These are phyloP conservation scores for Tenualosa thibaudeaui DNA, from an alignment of 2,797 vertebrate species.

Conservation along the genomic window DNA sequence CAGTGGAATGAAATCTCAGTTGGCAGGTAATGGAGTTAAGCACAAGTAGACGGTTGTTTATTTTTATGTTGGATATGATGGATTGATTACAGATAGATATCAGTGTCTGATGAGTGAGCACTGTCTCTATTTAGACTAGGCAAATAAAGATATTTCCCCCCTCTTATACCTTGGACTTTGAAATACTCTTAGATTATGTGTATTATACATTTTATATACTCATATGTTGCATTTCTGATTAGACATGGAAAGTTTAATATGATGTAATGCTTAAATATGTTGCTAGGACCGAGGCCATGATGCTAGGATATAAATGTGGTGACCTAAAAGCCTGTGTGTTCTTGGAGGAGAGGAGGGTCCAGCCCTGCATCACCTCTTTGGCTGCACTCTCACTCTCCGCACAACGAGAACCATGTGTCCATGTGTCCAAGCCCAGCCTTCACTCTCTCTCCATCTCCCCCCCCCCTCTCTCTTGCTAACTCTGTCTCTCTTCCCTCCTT, in stretches of 20 bases:
- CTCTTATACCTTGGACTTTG: no score
- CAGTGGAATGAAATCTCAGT: no score
- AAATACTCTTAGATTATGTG: no score
- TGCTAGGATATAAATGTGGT: not conserved
- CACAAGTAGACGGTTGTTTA: not conserved
- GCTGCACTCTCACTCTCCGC: slow-evolving; percentile 33
- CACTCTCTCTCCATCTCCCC: no score
- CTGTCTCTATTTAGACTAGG: not conserved
- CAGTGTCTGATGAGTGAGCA: not conserved
- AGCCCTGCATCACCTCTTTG: slow-evolving; percentile 19
- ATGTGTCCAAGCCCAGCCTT: not conserved
- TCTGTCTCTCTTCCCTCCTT: not conserved
- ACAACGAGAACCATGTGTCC: slow-evolving; percentile 60
- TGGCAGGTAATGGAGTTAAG: not conserved
- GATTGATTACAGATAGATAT: not conserved
- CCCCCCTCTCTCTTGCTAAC: no score
- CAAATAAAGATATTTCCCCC: no score
- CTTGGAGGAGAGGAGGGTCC: slow-evolving; percentile 24
- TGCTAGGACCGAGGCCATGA: not conserved
- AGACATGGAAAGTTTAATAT: no score
- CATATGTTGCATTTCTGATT: not conserved
- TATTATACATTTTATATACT: no score
- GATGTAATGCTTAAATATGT: not conserved
- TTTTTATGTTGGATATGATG: not conserved
- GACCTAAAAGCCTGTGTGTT: slow-evolving; percentile 25